Conservation (phyloP, 2,888 invertebrate species). For the Ectemnius lituratus region DNA sequence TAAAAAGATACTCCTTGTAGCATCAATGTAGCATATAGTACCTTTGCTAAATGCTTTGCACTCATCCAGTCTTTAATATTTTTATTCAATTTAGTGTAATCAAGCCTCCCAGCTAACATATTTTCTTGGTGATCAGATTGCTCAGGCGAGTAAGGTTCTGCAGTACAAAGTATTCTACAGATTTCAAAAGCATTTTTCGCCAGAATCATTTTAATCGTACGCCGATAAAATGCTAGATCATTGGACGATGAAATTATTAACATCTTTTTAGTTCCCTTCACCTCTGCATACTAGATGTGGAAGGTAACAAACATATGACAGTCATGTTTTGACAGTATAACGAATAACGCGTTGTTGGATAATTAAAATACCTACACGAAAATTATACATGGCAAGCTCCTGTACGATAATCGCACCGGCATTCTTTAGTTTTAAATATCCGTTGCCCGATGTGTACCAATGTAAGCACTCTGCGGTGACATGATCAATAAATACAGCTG, state of each 20-base stretch:
- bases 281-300: conserved; percentile 73
- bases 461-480: conserved; percentile 83
- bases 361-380: conserved; percentile 63
- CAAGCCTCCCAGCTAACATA: conserved; percentile 48
- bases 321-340: neutral
- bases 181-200: conserved; percentile 82
- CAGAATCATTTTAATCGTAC: conserved; percentile 82
- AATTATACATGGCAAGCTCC: conserved; percentile 80
- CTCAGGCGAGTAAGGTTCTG: conserved; percentile 69
- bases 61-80: conserved; percentile 80
- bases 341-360: neutral
- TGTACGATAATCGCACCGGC: conserved; percentile 83
- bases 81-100: conserved; percentile 77
- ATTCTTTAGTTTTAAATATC: conserved; percentile 79
- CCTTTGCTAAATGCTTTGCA: conserved; percentile 57
- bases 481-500: conserved; percentile 84
- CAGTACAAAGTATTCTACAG: conserved; percentile 81
- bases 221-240: conserved; percentile 79
- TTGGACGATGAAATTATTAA: conserved; percentile 82
- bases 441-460: conserved; percentile 82
- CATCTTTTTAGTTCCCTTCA: conserved; percentile 76
- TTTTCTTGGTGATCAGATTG: conserved; percentile 43
- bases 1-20: conserved; percentile 16
- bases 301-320: neutral
- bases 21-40: conserved; percentile 25